Percentiles rank a stretch among this genome's conserved stretches.
Evolutionary conservation across 2,888 invertebrate species (phyloP).

Genomic region (Aphelenchoides bicaudatus): DNA sequence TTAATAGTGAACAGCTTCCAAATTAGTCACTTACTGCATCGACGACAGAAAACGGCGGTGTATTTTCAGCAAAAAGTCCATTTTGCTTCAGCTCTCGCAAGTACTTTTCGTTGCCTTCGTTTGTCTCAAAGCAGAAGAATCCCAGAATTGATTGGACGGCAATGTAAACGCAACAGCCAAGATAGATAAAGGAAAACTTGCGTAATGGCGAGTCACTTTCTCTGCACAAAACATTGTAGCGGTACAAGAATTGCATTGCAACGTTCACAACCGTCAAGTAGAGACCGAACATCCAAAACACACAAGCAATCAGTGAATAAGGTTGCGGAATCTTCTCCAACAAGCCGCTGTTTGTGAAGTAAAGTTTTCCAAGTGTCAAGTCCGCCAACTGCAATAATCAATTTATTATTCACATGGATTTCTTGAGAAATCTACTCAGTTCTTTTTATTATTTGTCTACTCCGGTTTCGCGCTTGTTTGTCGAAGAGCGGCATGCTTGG

Average conservation of each 20-base stretch:
- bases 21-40: slow-evolving; percentile 1
- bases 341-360: slow-evolving; percentile 10
- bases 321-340: slow-evolving; percentile 7
- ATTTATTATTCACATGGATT: not conserved
- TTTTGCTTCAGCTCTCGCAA: not conserved
- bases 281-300: slow-evolving; percentile 11
- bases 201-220: not conserved
- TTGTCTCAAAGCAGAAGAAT: slow-evolving; percentile 11
- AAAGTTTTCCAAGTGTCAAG: slow-evolving; percentile 9
- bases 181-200: not conserved
- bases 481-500: not conserved
- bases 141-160: slow-evolving; percentile 20
- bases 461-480: no score
- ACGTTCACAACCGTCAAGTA: slow-evolving; percentile 12
- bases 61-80: slow-evolving; percentile 2
- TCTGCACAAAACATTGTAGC: slow-evolving; percentile 8
- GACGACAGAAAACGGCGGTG: slow-evolving; percentile 13
- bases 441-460: no score
- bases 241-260: not conserved
- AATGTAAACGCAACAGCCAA: slow-evolving; percentile 7
- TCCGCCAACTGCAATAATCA: slow-evolving; percentile 11
- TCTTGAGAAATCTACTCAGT: no score
- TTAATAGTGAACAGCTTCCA: not conserved
- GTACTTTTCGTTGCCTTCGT: not conserved
- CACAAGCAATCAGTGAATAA: not conserved